Evolutionary conservation across 2,888 invertebrate species (phyloP), one percentile per base, ranked within the genome.

Genomic region (Phasia obesa): DNA sequence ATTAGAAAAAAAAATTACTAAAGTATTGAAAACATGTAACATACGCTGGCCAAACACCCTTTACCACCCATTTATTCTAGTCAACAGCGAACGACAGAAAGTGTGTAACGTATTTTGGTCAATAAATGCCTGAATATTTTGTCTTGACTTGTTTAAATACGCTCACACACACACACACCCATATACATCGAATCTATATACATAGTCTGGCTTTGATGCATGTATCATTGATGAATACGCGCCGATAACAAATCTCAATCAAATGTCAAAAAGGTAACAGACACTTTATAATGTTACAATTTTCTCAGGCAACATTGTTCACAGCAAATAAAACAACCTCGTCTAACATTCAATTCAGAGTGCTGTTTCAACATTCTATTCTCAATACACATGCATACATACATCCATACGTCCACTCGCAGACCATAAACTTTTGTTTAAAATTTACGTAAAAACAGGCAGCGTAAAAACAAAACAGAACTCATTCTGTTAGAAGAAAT

Each of bases 241-340:
- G 81, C 79, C 85, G 88, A 83, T 83, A 83, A 90, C 90, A 90
- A 90, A 90, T 90, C 90, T 90, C 90, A 90, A 90, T 90, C 90
- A 90, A 90, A 90, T 90, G 90, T 90, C 90, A 90, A 89, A 90
- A 90, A 90, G 89, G 90, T 89, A 90, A 89, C 90, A 89, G 89
- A 88, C 90, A 89, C 86, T 88, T 86, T 89, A 89, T 88, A 90
- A 89, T 90, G 88, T 89, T 89, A 88, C 90, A 89, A 88, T 88
- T 88, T 88, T 90, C 87, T 87, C 88, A 87, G 88, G 62, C 62
- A 62, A 60, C 35, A 69, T 23, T 65, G 21, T 65, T 49, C n/a
- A 4, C 9, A 47, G 5, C 6, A 47, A 7, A 6, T 17, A 47
- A 47, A 21, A 49, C n/a, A 4, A 19, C 15, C 27, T 42, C 15